phyloP scores from a whole-genome alignment of 2,888 invertebrate species.

The Lycia hirtaria region DNA sequence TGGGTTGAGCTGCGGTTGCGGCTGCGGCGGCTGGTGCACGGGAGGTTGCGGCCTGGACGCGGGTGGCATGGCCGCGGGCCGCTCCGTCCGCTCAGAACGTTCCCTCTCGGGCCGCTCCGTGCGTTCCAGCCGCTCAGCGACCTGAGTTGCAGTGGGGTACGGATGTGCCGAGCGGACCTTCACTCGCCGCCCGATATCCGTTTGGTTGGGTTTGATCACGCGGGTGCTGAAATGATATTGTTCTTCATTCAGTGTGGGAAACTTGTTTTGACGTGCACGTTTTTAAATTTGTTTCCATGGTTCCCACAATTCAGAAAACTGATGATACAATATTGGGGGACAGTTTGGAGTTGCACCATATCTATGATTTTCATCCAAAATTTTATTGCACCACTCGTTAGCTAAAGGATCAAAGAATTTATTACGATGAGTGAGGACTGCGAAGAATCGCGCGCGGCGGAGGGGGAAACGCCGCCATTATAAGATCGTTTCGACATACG shows the following conservation, averaged over 20 bases:
- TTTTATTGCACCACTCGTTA: too few species aligned
- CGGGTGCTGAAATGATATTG: constrained; percentile 89
- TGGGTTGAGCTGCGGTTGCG: constrained; percentile 56
- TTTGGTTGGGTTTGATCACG: constrained; percentile 96
- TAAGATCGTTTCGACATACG: too few species aligned
- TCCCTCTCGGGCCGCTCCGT: constrained; percentile 61
- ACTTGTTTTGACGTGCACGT: too few species aligned
- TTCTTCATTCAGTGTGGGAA: not conserved
- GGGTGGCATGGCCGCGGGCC: constrained; percentile 49
- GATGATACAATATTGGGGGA: too few species aligned
- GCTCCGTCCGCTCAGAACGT: constrained; percentile 55
- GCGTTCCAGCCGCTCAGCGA: constrained; percentile 61
- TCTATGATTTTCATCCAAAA: too few species aligned
- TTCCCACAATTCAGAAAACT: too few species aligned
- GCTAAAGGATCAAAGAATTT: too few species aligned
- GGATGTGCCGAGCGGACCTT: constrained; percentile 87
- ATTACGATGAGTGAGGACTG: too few species aligned
- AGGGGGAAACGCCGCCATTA: too few species aligned
- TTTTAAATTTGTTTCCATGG: too few species aligned
- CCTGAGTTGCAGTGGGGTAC: constrained; percentile 64
- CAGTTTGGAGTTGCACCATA: too few species aligned
- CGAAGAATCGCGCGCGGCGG: too few species aligned
- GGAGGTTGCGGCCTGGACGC: constrained; percentile 51
- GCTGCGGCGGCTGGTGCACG: constrained; percentile 46
- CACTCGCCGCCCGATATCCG: constrained; percentile 94